Evolutionary conservation across 2,888 invertebrate genomes (phyloP).

Genomic region (Furcula furcula): DNA sequence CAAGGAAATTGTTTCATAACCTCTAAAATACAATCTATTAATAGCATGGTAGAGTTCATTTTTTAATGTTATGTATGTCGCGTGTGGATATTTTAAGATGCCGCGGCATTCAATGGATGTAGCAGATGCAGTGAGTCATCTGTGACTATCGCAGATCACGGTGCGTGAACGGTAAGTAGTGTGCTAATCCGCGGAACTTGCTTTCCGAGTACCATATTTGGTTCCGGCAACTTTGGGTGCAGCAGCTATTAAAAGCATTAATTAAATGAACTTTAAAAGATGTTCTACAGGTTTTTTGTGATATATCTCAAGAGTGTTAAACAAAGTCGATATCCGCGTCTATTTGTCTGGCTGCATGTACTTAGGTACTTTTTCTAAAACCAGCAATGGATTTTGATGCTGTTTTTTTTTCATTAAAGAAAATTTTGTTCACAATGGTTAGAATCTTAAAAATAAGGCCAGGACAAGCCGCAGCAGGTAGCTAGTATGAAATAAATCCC

Average conservation of each 20-base stretch:
- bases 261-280: neutral
- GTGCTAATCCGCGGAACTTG: slow-evolving; percentile 17
- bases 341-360: too few relatives aligned
- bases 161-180: slow-evolving; percentile 38
- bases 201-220: slow-evolving; percentile 11
- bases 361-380: too few relatives aligned
- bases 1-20: slow-evolving; percentile 10
- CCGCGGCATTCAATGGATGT: slow-evolving; percentile 42
- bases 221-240: slow-evolving; percentile 1
- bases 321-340: too few relatives aligned
- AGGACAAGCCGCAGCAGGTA: too few relatives aligned
- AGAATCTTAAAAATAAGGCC: too few relatives aligned
- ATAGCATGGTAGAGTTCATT: slow-evolving; percentile 1
- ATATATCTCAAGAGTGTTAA: too few relatives aligned
- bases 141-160: slow-evolving; percentile 41
- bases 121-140: slow-evolving; percentile 57
- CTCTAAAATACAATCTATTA: slow-evolving; percentile 15
- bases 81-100: slow-evolving; percentile 28
- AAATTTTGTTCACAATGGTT: too few relatives aligned
- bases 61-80: slow-evolving; percentile 3
- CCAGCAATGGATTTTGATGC: too few relatives aligned
- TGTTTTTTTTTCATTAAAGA: too few relatives aligned
- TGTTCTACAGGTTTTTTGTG: too few relatives aligned
- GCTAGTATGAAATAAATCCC: too few relatives aligned
- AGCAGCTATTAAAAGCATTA: neutral